A percentile compares a stretch with the other conserved stretches of the same genome.
Evolutionary conservation across 2,797 vertebrate species (phyloP).

Genomic region (Typhlichthys eigenmanni): DNA sequence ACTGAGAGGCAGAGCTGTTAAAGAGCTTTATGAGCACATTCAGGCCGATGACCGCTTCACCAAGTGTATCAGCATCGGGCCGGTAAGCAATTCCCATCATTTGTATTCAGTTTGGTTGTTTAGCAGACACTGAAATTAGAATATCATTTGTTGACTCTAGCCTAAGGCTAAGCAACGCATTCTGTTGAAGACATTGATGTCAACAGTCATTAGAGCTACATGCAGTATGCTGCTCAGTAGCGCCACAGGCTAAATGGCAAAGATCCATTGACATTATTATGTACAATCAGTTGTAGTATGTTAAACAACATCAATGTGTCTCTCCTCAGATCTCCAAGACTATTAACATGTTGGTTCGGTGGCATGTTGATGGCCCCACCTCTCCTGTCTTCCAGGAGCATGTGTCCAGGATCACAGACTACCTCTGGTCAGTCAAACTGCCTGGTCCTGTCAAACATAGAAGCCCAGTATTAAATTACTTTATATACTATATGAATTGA

Average conservation of each 20-base stretch:
- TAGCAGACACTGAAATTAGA: too few species aligned
- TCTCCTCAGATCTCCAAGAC: constrained; percentile 90
- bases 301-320: background rate
- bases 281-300: too few species aligned
- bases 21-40: constrained; percentile 88
- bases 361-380: constrained; percentile 84
- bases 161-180: too few species aligned
- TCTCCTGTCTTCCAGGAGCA: constrained; percentile 88
- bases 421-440: constrained; percentile 85
- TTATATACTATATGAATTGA: too few species aligned
- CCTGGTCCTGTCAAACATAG: background rate
- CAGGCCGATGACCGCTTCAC: constrained; percentile 90
- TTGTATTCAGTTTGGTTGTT: too few species aligned
- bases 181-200: too few species aligned
- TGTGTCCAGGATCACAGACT: constrained; percentile 90
- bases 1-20: constrained; percentile 77
- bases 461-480: background rate
- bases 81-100: constrained; percentile 68
- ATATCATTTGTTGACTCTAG: too few species aligned
- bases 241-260: too few species aligned
- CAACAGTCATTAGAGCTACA: too few species aligned
- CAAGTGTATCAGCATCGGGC: constrained; percentile 92
- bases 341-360: constrained; percentile 95
- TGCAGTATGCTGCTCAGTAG: too few species aligned
- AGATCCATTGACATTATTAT: too few species aligned